Evolutionary conservation across 2,888 invertebrate genomes (phyloP).

Genomic region (Rhodophaea formosa): DNA sequence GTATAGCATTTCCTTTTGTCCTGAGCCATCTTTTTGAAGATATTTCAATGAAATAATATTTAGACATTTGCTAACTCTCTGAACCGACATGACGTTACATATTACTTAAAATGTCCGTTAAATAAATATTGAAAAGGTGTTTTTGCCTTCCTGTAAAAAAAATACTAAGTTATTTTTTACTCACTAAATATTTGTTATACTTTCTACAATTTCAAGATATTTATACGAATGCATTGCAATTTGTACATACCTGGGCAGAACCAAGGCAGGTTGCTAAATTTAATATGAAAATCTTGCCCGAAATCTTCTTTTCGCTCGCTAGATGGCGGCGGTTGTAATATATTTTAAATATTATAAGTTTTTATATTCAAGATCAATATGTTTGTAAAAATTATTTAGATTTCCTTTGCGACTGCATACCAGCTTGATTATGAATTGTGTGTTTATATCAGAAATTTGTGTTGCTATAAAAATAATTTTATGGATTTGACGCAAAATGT

Average conservation of each 20-base stretch:
- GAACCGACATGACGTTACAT: no score
- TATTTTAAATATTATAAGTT: conserved; percentile 1
- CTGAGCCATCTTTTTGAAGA: no score
- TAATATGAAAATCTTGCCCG: conserved; percentile 6
- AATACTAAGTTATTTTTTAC: no score
- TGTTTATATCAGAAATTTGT: conserved; percentile 54
- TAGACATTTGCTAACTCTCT: no score
- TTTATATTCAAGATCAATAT: not conserved
- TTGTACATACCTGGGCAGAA: not conserved
- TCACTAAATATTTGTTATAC: no score
- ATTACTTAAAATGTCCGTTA: no score
- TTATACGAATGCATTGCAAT: no score
- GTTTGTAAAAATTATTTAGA: conserved; percentile 15
- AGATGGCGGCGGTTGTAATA: conserved; percentile 6
- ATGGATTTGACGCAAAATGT: not conserved
- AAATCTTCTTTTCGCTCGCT: not conserved
- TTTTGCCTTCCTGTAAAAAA: no score
- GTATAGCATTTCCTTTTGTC: no score
- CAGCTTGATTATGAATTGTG: conserved; percentile 54
- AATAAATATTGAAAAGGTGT: no score
- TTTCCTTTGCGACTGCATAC: conserved; percentile 16
- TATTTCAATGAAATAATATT: no score
- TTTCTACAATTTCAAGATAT: no score
- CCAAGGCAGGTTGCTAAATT: not conserved
- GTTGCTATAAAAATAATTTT: conserved; percentile 30